Evolutionary conservation across 2,888 invertebrate genomes (phyloP), one percentile per base, ranked within the genome.

Genomic region (Chymomyza caudatula): DNA sequence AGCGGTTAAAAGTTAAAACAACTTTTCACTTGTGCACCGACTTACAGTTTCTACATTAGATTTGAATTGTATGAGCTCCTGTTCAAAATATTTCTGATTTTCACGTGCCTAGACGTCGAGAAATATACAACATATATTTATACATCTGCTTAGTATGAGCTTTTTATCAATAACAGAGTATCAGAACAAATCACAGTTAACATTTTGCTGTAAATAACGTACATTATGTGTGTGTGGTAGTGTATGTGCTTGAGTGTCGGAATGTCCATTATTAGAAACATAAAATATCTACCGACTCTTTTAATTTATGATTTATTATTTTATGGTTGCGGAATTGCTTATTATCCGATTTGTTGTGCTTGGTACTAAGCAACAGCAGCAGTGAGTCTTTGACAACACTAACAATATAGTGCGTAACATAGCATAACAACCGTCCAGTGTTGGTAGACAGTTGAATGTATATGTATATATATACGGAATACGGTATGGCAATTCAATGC

Each of bases 231-330:
- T 43, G 60, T 63, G 47, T 63, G 43, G 59, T 59, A 62, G 37
- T 42, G 47, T 56, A 51, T 61, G 59, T 69, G 52, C 65, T 47
- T 63, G 57, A 57, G 67, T 65, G 64, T 55, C 29, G 29, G 29
- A 58, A 15, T 8, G 29, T 11, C 66, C 6, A 23, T n/a, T 11
- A 53, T 25, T 60, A 52, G 63, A 65, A 49, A 58, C 71, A 86
- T 86, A 89, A 89, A 89, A 89, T 88, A 78, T 89, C 89, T 89
- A 89, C 89, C 89, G 88, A 86, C 78, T 64, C 55, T 71, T 64
- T 71, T 67, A 58, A 57, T 55, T 78, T 63, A 51, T 68, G 58
- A 63, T 53, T 53, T 53, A 15, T n/a, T 53, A 17, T 53, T 53
- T 51, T n/a, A n/a, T n/a, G n/a, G n/a, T n/a, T n/a, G n/a, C n/a